Evolutionary conservation across 92 coral and sea anemone species (phyloP).

Genomic region (Hydrozoanthus gracilis): DNA sequence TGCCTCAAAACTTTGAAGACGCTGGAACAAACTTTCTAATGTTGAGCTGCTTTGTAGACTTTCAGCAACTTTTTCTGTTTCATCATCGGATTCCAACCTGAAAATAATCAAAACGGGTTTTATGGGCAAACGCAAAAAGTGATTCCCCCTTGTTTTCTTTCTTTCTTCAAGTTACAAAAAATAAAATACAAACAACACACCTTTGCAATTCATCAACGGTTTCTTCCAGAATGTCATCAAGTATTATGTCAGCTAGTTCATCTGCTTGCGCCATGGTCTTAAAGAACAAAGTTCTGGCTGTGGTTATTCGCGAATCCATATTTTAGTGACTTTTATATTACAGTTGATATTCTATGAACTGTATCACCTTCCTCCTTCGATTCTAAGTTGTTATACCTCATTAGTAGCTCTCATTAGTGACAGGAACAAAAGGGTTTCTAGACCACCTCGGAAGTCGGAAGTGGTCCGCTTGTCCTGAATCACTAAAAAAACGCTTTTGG

Average conservation of each 20-base stretch:
- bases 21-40: slow-evolving; percentile 80
- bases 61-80: slow-evolving; percentile 64
- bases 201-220: slow-evolving; percentile 92
- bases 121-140: neutral
- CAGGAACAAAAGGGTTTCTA: no score
- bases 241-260: slow-evolving; percentile 81
- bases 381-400: no score
- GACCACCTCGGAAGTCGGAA: no score
- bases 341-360: no score
- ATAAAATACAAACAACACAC: slow-evolving; percentile 42
- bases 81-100: slow-evolving; percentile 83
- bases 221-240: slow-evolving; percentile 86
- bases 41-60: slow-evolving; percentile 82
- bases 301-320: no score
- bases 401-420: no score
- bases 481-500: no score
- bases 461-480: no score
- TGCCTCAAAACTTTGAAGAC: slow-evolving; percentile 92
- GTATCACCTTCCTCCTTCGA: no score
- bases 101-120: neutral
- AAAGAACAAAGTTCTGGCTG: no score
- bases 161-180: neutral
- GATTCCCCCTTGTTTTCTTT: neutral
- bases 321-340: no score
- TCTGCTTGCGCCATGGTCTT: slow-evolving; percentile 95